Conservation (phyloP, 2,888 invertebrate species). For the Stomorhina lunata region DNA sequence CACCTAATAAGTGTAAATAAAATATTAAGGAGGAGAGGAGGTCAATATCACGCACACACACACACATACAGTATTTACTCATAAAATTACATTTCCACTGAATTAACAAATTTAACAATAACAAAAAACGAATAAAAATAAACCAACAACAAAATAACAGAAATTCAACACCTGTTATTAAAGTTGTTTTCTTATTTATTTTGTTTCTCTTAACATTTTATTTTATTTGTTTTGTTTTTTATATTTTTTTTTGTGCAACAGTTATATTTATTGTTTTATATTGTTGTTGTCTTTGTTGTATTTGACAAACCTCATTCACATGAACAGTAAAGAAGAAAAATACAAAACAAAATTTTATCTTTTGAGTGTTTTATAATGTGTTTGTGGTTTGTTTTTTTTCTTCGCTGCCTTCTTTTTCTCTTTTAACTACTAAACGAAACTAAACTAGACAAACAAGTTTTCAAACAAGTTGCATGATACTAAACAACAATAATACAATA, state of each 20-base stretch:
- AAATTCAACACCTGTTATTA: conserved; percentile 58
- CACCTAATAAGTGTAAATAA: too few relatives aligned
- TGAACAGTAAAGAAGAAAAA: conserved; percentile 9
- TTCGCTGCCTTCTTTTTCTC: too few relatives aligned
- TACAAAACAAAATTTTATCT: too few relatives aligned
- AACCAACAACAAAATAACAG: conserved; percentile 10
- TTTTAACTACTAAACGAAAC: too few relatives aligned
- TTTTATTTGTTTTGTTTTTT: background rate
- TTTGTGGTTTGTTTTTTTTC: too few relatives aligned
- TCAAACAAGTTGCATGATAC: conserved; percentile 52
- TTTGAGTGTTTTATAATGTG: too few relatives aligned
- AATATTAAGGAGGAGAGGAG: too few relatives aligned
- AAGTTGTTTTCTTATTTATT: background rate
- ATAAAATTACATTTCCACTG: too few relatives aligned
- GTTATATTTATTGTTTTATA: conserved; percentile 43
- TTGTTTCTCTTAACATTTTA: background rate
- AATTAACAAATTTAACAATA: too few relatives aligned
- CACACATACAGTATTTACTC: too few relatives aligned
- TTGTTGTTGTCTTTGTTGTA: too few relatives aligned
- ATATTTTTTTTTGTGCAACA: conserved; percentile 54
- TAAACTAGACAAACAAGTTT: conserved; percentile 64
- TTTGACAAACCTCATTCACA: conserved; percentile 49
- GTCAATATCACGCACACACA: too few relatives aligned
- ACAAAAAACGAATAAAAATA: background rate
- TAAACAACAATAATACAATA: conserved; percentile 15